Percentiles rank a stretch among this genome's conserved stretches.
Conservation (phyloP, 2,797 vertebrate genomes). For the Ctenochaetus hawaiiensis region DNA sequence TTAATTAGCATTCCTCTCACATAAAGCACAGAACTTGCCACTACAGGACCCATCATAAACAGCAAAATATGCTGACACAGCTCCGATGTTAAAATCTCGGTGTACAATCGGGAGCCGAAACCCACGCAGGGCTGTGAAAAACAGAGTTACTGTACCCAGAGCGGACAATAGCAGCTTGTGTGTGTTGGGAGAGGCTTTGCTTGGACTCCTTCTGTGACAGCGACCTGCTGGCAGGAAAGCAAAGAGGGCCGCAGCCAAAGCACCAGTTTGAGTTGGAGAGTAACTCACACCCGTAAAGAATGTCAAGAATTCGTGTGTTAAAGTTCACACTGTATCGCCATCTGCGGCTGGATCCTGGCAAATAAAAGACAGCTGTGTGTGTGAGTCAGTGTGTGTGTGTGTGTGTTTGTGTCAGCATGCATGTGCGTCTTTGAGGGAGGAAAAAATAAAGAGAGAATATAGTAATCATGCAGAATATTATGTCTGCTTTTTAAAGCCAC, state of each 20-base stretch:
- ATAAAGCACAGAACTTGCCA: slow-evolving; percentile 65
- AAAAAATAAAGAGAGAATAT: slow-evolving; percentile 21
- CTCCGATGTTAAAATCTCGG: slow-evolving; percentile 4
- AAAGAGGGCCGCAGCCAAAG: slow-evolving; percentile 27
- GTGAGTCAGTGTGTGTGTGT: slow-evolving; percentile 40
- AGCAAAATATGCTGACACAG: slow-evolving; percentile 59
- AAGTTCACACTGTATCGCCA: slow-evolving; percentile 81
- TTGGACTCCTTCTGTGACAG: slow-evolving; percentile 53
- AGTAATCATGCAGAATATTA: slow-evolving; percentile 2
- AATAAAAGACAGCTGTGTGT: slow-evolving; percentile 83
- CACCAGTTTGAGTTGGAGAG: slow-evolving; percentile 54
- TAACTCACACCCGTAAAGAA: slow-evolving; percentile 80
- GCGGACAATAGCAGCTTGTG: slow-evolving; percentile 55
- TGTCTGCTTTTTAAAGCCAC: neutral
- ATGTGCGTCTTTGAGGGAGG: neutral
- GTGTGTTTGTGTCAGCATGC: slow-evolving; percentile 19
- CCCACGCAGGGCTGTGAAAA: slow-evolving; percentile 7
- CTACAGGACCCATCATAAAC: slow-evolving; percentile 73
- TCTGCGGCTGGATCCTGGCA: slow-evolving; percentile 75
- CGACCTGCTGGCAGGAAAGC: slow-evolving; percentile 59
- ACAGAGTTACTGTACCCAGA: slow-evolving; percentile 26
- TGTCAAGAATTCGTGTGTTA: slow-evolving; percentile 83
- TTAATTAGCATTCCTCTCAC: slow-evolving; percentile 78
- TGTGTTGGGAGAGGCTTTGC: slow-evolving; percentile 22
- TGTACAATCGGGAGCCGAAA: slow-evolving; percentile 13